Conservation (phyloP, 1,140 invertebrate species). For the Mycetomoellerius zeteki region DNA sequence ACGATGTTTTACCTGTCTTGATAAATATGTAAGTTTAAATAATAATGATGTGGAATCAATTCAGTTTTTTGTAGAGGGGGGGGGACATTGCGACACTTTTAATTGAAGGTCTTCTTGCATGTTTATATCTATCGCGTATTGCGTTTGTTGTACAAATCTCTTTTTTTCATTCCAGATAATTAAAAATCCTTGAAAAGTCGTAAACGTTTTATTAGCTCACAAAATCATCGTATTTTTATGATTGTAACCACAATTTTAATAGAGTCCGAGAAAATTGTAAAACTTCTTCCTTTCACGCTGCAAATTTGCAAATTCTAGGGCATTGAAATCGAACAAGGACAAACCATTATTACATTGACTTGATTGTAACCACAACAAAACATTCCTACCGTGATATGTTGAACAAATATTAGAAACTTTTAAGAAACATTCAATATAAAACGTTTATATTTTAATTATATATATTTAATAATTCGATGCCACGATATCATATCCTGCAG, state of each 20-base stretch:
- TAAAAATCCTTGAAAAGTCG: background rate
- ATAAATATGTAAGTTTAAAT: background rate
- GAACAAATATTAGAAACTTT: slow-evolving; percentile 47
- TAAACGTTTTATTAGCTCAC: slow-evolving; percentile 33
- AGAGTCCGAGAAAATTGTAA: slow-evolving; percentile 5
- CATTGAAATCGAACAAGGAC: slow-evolving; percentile 68
- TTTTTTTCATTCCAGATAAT: background rate
- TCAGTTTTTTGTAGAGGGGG: background rate
- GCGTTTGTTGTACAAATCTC: background rate
- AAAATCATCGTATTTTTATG: slow-evolving; percentile 10
- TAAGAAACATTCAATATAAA: slow-evolving; percentile 47
- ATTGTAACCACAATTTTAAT: slow-evolving; percentile 20
- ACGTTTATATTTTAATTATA: slow-evolving; percentile 2
- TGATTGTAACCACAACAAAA: slow-evolving; percentile 50
- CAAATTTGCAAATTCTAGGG: slow-evolving; percentile 40
- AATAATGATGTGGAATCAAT: slow-evolving; percentile 16
- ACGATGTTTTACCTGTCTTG: background rate
- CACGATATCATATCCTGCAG: too few relatives aligned
- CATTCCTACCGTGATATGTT: slow-evolving; percentile 27
- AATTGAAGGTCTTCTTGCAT: background rate
- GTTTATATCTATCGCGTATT: background rate
- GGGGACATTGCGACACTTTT: slow-evolving; percentile 17
- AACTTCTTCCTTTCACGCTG: slow-evolving; percentile 13
- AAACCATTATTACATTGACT: slow-evolving; percentile 74
- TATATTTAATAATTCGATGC: too few relatives aligned